These are phyloP conservation scores for Morinoia aosen DNA, from an alignment of 2,888 invertebrate genomes.

Conservation along the genomic window DNA sequence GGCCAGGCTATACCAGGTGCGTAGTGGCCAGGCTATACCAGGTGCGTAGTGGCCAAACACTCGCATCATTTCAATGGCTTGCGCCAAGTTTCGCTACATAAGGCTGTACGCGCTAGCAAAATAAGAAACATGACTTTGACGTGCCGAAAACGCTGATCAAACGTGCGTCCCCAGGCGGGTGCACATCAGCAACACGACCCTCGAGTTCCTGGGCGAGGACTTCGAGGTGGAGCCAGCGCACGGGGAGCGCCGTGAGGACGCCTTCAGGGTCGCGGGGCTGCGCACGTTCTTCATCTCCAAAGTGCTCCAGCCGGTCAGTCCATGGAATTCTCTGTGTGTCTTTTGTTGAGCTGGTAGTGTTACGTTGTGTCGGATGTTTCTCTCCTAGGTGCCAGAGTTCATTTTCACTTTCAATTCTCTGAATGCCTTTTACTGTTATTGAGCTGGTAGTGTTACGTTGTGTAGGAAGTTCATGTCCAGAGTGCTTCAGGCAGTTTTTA, in stretches of 20 bases:
- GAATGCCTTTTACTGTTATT: no score
- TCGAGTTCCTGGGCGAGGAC: constrained; percentile 87
- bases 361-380: no score
- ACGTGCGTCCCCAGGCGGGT: constrained; percentile 81
- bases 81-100: background rate
- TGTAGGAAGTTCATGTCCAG: no score
- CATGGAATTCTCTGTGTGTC: background rate
- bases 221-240: constrained; percentile 93
- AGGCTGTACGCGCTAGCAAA: background rate
- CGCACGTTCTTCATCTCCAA: constrained; percentile 92
- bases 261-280: constrained; percentile 87
- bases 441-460: no score
- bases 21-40: no score
- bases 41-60: no score
- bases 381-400: no score
- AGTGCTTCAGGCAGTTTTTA: no score
- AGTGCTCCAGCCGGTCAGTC: constrained; percentile 81
- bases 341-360: no score
- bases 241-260: constrained; percentile 93
- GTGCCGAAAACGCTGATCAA: background rate
- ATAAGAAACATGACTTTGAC: background rate
- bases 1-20: no score
- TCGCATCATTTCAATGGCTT: background rate
- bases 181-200: constrained; percentile 92
- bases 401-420: no score